Conservation (phyloP, 2,113 vertebrate genomes). For the Larimichthys crocea region DNA sequence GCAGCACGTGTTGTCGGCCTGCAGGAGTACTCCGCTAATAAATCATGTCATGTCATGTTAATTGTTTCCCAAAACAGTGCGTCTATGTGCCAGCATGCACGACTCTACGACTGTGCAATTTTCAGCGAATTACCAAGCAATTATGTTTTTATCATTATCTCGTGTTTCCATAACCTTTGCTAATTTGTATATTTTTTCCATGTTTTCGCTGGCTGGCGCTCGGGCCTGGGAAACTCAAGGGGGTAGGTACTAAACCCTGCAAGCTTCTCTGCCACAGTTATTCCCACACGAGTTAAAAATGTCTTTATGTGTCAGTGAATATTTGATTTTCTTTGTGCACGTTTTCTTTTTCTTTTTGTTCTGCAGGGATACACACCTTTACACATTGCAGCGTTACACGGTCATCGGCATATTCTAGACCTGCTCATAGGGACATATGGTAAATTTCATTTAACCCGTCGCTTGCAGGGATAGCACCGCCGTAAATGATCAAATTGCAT, state of each 20-base stretch:
- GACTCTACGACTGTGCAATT: slow-evolving; percentile 74
- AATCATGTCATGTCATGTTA: slow-evolving; percentile 85
- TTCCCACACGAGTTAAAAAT: neutral
- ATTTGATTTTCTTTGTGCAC: neutral
- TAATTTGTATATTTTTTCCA: slow-evolving; percentile 80
- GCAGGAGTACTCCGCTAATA: slow-evolving; percentile 74
- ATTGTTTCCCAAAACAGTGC: slow-evolving; percentile 85
- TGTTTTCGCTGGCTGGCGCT: slow-evolving; percentile 63
- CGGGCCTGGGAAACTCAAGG: slow-evolving; percentile 79
- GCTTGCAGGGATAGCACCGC: neutral
- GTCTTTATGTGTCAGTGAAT: slow-evolving; percentile 4
- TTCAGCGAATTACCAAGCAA: slow-evolving; percentile 83
- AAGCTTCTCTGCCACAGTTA: slow-evolving; percentile 23
- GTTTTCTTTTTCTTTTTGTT: slow-evolving; percentile 17
- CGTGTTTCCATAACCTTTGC: slow-evolving; percentile 85
- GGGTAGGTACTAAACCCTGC: slow-evolving; percentile 75
- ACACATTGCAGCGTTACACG: slow-evolving; percentile 87
- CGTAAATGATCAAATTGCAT: neutral
- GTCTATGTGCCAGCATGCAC: slow-evolving; percentile 73
- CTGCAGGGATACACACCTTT: slow-evolving; percentile 87
- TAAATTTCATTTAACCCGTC: slow-evolving; percentile 61
- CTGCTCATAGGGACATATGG: slow-evolving; percentile 82
- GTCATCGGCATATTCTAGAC: slow-evolving; percentile 82
- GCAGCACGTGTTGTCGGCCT: slow-evolving; percentile 51
- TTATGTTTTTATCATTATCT: slow-evolving; percentile 85